A percentile compares a stretch with the other conserved stretches of the same genome.
Conservation (phyloP, 2,113 vertebrate genomes). For the Oceanodroma tethys region DNA sequence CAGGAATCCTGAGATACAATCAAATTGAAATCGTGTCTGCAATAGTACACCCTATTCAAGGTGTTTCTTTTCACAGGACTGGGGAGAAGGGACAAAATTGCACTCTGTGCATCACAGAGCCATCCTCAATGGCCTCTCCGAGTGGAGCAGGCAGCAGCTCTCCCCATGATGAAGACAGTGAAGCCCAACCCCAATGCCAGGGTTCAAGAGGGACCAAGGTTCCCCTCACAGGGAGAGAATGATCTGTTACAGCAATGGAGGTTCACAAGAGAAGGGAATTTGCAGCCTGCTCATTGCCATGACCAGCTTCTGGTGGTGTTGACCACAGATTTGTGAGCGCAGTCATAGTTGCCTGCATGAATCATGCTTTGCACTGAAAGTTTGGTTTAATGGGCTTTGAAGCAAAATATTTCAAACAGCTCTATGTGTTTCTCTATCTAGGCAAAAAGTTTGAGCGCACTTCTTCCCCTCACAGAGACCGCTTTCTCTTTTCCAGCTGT, state of each 20-base stretch:
- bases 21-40: background rate
- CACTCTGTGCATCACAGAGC: no score
- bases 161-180: background rate
- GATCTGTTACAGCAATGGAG: background rate
- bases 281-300: fast-evolving
- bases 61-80: background rate
- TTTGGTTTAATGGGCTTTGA: constrained; percentile 1
- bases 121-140: background rate
- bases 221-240: background rate
- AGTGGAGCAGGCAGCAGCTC: background rate
- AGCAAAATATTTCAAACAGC: background rate
- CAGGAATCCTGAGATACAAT: background rate
- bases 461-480: background rate
- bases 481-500: constrained; percentile 48
- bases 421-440: background rate
- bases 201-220: background rate
- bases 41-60: background rate
- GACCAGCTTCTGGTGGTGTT: background rate
- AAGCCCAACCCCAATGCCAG: background rate
- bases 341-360: background rate
- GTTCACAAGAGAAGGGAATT: background rate
- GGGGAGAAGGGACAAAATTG: background rate
- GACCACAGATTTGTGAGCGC: background rate
- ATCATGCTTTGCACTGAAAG: background rate
- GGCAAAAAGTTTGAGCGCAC: background rate